Base-by-base conservation (phyloP, 2,797 vertebrate genomes). In the Rhinophrynus dorsalis region DNA sequence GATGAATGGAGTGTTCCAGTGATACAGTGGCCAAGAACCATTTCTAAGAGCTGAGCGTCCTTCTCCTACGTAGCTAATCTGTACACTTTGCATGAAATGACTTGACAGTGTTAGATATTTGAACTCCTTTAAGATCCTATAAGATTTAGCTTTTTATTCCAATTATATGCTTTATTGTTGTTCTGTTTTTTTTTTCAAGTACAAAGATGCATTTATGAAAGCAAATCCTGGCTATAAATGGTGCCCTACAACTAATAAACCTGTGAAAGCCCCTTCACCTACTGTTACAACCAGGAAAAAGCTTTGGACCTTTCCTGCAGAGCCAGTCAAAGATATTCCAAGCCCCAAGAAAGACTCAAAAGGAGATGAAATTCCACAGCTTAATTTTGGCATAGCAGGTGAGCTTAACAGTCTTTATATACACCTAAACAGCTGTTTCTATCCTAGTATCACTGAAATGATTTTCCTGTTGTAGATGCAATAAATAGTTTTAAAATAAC, bases 121-220 rank as follows among this genome's bases (percentile, higher is more conserved):
- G n/a, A n/a, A n/a, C n/a, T n/a, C n/a, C n/a, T n/a, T n/a, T n/a
- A n/a, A n/a, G n/a, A n/a, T n/a, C n/a, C n/a, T n/a, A n/a, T n/a
- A n/a, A n/a, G n/a, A n/a, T n/a, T n/a, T n/a, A n/a, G n/a, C n/a
- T n/a, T n/a, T n/a, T n/a, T 1, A 52, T 52, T 3, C 8, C n/a
- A 20, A 13, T 61, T 51, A 20, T 18, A 47, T 70, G 54, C 23
- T 10, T 48, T 15, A 33, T 23, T 17, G 0, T 45, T 56, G 13
- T 68, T 74, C 62, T 80, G n/a, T n/a, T 32, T 51, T 78, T 77
- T 68, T 81, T 63, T 88, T 87, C 62, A 81, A 98, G 96, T 98
- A 98, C 84, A 98, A 99, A 72, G 96, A 99, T 84, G 97, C 97
- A 24, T 99, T 99, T 79, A 97, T 99, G 96, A 98, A 98, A 86